Evolutionary conservation across 2,113 vertebrate species (phyloP).

Genomic region (Rana temporaria): DNA sequence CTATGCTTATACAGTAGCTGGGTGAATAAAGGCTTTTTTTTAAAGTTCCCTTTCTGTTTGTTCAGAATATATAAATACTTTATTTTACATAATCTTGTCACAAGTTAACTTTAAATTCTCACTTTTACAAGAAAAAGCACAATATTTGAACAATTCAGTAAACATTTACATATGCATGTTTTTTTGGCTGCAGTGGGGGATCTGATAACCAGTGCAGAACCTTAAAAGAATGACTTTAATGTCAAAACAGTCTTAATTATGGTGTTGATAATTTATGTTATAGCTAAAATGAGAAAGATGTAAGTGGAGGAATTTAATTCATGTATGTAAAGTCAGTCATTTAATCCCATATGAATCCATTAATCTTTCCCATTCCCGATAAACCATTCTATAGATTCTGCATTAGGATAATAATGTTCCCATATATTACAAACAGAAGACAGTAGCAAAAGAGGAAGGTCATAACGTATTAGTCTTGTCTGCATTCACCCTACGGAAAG

Average conservation of each 20-base stretch:
- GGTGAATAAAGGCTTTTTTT: no score
- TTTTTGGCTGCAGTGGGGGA: background rate
- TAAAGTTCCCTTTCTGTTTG: no score
- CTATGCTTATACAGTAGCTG: no score
- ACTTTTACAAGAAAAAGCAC: background rate
- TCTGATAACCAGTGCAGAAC: background rate
- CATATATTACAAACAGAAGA: background rate
- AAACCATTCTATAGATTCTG: background rate
- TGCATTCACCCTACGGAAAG: background rate
- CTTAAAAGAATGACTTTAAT: background rate
- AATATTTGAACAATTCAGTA: background rate
- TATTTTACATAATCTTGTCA: no score
- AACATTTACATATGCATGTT: background rate
- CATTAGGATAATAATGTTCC: slow-evolving; percentile 7
- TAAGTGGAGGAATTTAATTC: background rate
- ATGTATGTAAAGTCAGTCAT: background rate
- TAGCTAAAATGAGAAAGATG: background rate
- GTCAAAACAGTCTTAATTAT: background rate
- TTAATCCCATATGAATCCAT: background rate
- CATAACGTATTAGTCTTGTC: slow-evolving; percentile 1
- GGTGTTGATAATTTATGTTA: background rate
- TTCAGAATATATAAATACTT: no score
- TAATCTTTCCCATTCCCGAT: background rate
- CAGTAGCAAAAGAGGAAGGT: background rate
- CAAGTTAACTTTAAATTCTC: no score